Conservation (phyloP, 53 echinoderm and acorn worm genomes). For the Stichopus horrens region DNA sequence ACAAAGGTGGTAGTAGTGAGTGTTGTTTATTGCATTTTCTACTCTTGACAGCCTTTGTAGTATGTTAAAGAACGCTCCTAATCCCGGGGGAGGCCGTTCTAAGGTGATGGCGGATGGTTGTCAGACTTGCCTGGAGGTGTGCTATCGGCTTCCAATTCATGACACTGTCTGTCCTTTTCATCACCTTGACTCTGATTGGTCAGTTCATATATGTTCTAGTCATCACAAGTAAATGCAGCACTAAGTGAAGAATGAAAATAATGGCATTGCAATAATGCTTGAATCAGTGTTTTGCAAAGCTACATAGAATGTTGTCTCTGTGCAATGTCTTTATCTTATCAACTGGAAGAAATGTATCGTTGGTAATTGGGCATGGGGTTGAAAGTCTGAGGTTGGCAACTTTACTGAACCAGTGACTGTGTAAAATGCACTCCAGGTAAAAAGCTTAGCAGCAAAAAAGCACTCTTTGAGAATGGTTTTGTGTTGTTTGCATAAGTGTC, state of each 20-base stretch:
- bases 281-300: too few species aligned
- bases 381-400: too few species aligned
- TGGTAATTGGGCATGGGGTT: too few species aligned
- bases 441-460: too few species aligned
- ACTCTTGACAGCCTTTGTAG: constrained; percentile 60
- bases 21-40: constrained; percentile 16
- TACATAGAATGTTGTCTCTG: too few species aligned
- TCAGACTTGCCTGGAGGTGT: constrained; percentile 69
- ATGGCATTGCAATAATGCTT: neutral
- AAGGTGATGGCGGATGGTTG: constrained; percentile 56
- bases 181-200: constrained; percentile 94
- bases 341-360: too few species aligned
- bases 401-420: too few species aligned
- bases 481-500: too few species aligned
- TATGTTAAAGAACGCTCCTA: constrained; percentile 64
- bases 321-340: too few species aligned
- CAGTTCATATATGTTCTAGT: constrained; percentile 41
- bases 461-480: too few species aligned
- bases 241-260: neutral
- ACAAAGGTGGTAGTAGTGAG: neutral
- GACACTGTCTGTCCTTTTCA: constrained; percentile 93
- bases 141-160: constrained; percentile 86
- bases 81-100: constrained; percentile 75
- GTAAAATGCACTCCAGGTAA: too few species aligned
- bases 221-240: too few species aligned